Evolutionary conservation across 1,140 invertebrate species (phyloP), one percentile per base, ranked within the genome.

Genomic region (Drosophila tristis): DNA sequence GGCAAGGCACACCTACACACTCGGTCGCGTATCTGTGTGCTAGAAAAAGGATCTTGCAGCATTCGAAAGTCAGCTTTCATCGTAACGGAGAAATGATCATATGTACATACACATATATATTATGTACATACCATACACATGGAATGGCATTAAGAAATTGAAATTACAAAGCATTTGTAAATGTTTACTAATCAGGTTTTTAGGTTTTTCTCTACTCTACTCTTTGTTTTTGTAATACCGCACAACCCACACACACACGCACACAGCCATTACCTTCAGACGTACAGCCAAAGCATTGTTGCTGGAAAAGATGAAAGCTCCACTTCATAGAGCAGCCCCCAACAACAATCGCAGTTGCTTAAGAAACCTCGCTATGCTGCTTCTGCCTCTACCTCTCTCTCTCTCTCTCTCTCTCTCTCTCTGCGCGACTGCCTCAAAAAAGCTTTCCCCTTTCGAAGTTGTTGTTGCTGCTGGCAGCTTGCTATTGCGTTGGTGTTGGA

Each of bases 151-250:
- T 70, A 70, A 70, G 50, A 70, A 70, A 70, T 53, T 57, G 11
- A 35, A 66, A 39, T 13, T 31, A 66, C 42, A 71, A 58, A 49
- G 65, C 67, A 74, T 74, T 74, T 56, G 68, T 73, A 74, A 74
- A 74, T 74, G 58, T 74, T 74, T 76, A 76, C 62, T 76, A 76
- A 76, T 76, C 74, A 76, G 74, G 74, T 76, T 76, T 75, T 76
- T 76, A 65, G 48, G 60, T 75, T 75, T 75, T 76, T 67, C 55
- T 68, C 50, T 60, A 76, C 56, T 68, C 76, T 62, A 76, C 56
- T 68, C 76, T 62, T 48, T 76, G 72, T 67, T 74, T 73, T 73
- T 74, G 58, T 74, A 63, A 63, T 63, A 62, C 26, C 67, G 56
- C 73, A 39, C 35, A 75, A 60, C 72, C 72, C 68, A 73, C 68